Conservation (phyloP, 2,113 vertebrate genomes). For the Tautogolabrus adspersus region DNA sequence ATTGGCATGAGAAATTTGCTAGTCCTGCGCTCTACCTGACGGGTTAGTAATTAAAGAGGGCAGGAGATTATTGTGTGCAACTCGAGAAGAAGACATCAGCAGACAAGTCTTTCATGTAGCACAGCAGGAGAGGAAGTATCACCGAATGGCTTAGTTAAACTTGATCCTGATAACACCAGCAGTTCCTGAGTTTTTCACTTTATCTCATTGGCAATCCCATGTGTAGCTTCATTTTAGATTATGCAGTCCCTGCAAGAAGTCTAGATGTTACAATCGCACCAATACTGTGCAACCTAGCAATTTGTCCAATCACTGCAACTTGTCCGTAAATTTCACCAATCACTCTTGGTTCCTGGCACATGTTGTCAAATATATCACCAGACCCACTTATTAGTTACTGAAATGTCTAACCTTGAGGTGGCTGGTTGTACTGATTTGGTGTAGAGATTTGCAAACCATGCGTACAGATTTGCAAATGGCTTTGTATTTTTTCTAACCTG, state of each 20-base stretch:
- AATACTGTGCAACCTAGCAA: not conserved
- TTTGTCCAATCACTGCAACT: not conserved
- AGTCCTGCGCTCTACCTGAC: slow-evolving; percentile 49
- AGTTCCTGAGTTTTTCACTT: not conserved
- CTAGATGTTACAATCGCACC: not conserved
- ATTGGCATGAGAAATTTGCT: slow-evolving; percentile 63
- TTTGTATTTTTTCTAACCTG: too few relatives aligned
- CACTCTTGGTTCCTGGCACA: too few relatives aligned
- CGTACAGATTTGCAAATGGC: too few relatives aligned
- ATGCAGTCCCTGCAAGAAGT: not conserved
- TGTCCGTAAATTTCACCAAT: too few relatives aligned
- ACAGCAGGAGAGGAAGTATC: slow-evolving; percentile 10
- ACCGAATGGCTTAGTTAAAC: not conserved
- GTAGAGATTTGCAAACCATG: too few relatives aligned
- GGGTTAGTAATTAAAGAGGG: slow-evolving; percentile 72
- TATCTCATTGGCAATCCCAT: not conserved
- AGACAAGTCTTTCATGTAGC: slow-evolving; percentile 30
- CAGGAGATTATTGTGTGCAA: slow-evolving; percentile 54
- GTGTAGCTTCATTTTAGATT: not conserved
- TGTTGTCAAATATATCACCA: not conserved
- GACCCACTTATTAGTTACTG: not conserved
- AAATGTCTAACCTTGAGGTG: not conserved
- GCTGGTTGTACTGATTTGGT: too few relatives aligned
- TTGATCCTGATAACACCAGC: slow-evolving; percentile 14
- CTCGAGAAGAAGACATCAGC: slow-evolving; percentile 45